Conservation (phyloP, 1,140 invertebrate genomes). For the Proctacanthus coquilletti region DNA sequence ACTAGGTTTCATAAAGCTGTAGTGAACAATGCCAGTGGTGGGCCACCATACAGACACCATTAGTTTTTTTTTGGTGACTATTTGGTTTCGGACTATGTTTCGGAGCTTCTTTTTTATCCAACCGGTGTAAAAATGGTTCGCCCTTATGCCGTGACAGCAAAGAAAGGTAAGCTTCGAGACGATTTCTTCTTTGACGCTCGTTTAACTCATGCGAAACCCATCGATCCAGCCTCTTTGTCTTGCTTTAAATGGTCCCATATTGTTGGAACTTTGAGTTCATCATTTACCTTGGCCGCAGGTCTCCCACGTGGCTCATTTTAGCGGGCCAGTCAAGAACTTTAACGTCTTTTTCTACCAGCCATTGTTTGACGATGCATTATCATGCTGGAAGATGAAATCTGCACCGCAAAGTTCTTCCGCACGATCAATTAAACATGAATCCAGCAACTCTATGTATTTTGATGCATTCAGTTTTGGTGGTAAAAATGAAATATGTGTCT, state of each 20-base stretch:
- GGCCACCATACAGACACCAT: neutral
- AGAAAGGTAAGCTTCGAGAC: neutral
- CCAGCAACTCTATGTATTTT: neutral
- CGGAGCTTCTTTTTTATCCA: neutral
- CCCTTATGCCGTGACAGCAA: neutral
- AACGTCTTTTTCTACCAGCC: no score
- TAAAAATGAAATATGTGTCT: neutral
- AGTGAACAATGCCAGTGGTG: neutral
- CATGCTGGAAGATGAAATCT: neutral
- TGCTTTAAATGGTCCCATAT: neutral
- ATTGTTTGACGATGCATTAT: neutral
- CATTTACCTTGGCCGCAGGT: neutral
- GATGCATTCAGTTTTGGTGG: neutral
- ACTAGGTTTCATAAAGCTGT: constrained; percentile 4
- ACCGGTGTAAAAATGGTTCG: neutral
- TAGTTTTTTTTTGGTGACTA: neutral
- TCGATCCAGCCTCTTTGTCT: neutral
- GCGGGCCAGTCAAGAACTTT: no score
- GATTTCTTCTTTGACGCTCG: neutral
- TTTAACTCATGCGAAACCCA: neutral
- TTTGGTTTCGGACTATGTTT: neutral
- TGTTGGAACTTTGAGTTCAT: neutral
- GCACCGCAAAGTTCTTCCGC: neutral
- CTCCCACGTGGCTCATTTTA: neutral
- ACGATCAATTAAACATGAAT: neutral